Percentiles rank a stretch among this genome's conserved stretches.
These are phyloP conservation scores for Meliscaeva auricollis DNA, from an alignment of 2,888 invertebrate species.

Conservation along the genomic window DNA sequence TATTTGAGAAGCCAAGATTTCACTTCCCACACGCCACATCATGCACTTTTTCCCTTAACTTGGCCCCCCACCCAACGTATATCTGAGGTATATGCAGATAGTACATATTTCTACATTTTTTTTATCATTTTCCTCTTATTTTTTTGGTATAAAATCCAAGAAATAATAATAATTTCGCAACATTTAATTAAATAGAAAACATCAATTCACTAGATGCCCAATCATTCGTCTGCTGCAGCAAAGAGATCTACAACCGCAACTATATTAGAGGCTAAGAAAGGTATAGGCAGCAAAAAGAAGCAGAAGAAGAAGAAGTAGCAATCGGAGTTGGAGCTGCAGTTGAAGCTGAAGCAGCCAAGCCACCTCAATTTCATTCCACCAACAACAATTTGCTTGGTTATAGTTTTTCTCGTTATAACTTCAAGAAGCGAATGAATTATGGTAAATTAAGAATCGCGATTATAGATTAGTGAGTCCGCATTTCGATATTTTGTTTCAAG, in stretches of 20 bases:
- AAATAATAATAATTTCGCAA: conserved; percentile 72
- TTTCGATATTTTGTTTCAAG: conserved; percentile 76
- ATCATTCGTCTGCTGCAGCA: conserved; percentile 57
- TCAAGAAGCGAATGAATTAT: conserved; percentile 76
- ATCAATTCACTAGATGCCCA: conserved; percentile 75
- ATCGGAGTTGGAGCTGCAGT: conserved; percentile 2
- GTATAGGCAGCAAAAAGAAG: conserved; percentile 1
- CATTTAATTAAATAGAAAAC: conserved; percentile 76
- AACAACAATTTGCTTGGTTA: conserved; percentile 39
- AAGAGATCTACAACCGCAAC: conserved; percentile 24
- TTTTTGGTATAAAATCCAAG: conserved; percentile 20
- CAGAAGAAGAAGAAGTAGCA: conserved; percentile 19
- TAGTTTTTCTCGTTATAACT: conserved; percentile 73
- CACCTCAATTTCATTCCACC: conserved; percentile 54
- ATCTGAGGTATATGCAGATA: background rate
- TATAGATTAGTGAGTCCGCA: conserved; percentile 75
- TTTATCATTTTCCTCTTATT: background rate
- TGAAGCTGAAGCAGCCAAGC: conserved; percentile 20
- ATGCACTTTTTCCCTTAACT: no score
- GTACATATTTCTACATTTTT: background rate
- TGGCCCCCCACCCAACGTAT: background rate
- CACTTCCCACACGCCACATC: no score
- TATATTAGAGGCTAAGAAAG: conserved; percentile 7
- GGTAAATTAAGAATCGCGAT: conserved; percentile 76
- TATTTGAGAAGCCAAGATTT: no score